Percentiles rank a stretch among this genome's conserved stretches.
Evolutionary conservation across 2,113 vertebrate genomes (phyloP).

Genomic region (Eira barbara): DNA sequence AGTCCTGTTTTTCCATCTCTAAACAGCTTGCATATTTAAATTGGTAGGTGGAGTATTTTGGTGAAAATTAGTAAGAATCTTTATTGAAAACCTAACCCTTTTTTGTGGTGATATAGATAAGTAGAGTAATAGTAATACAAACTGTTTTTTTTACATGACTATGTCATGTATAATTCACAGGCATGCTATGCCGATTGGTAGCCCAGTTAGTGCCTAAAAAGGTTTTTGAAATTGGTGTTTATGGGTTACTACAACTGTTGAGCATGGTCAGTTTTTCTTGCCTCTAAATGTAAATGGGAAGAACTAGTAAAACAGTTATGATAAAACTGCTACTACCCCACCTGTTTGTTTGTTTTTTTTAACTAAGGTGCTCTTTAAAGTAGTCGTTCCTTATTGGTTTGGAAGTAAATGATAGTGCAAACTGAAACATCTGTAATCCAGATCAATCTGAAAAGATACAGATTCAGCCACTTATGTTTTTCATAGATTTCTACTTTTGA

Average conservation of each 20-base stretch:
- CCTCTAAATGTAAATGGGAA: slow-evolving; percentile 32
- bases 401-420: slow-evolving; percentile 16
- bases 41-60: slow-evolving; percentile 4
- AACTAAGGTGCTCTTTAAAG: background rate
- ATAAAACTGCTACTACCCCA: background rate
- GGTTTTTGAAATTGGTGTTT: slow-evolving; percentile 20
- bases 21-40: background rate
- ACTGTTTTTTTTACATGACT: background rate
- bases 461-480: background rate
- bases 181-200: background rate
- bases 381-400: background rate
- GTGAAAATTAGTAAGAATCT: background rate
- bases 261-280: background rate
- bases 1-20: background rate
- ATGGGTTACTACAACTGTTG: background rate
- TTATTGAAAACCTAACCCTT: background rate
- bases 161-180: background rate
- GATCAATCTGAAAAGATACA: background rate
- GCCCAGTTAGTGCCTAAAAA: background rate
- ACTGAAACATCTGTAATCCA: background rate
- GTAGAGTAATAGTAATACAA: background rate
- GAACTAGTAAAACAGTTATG: background rate
- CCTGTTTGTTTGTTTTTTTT: background rate
- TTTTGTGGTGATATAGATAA: background rate
- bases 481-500: slow-evolving; percentile 13